Percentiles rank a stretch among this genome's conserved stretches.
phyloP scores from a whole-genome alignment of 2,888 invertebrate species.

The Dryocosmus kuriphilus region DNA sequence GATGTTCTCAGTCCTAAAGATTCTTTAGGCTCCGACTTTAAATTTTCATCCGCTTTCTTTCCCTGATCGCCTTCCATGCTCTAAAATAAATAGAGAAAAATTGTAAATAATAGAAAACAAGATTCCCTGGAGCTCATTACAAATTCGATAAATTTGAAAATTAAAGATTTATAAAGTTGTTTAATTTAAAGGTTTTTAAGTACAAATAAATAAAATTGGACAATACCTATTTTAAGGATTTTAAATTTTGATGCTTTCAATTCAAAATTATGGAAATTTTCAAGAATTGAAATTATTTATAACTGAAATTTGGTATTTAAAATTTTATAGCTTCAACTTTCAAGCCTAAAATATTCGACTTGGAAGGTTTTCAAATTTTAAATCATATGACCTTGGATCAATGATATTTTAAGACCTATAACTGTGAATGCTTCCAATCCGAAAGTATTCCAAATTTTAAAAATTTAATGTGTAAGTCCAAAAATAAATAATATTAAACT shows the following conservation, averaged over 20 bases:
- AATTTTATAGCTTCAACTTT: not conserved
- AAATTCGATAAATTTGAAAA: no score
- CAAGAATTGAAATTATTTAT: no score
- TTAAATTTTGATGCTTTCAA: not conserved
- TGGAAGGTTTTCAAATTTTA: not conserved
- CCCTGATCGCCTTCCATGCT: slow-evolving; percentile 66
- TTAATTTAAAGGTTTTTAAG: no score
- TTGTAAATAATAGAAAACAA: not conserved
- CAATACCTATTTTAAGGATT: not conserved
- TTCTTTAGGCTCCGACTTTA: slow-evolving; percentile 58
- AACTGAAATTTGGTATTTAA: not conserved
- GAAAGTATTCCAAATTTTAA: no score
- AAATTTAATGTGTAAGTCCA: no score
- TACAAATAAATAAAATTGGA: no score
- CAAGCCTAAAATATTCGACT: not conserved
- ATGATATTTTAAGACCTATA: no score
- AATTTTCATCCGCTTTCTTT: slow-evolving; percentile 53
- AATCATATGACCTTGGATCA: no score
- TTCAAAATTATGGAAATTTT: not conserved
- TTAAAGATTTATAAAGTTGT: no score
- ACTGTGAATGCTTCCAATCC: no score
- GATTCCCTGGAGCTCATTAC: not conserved
- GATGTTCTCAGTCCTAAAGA: slow-evolving; percentile 82
- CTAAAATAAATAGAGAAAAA: slow-evolving; percentile 39
- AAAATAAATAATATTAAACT: no score